Evolutionary conservation across 2,888 invertebrate species (phyloP).

Genomic region (Eristalis tenax): DNA sequence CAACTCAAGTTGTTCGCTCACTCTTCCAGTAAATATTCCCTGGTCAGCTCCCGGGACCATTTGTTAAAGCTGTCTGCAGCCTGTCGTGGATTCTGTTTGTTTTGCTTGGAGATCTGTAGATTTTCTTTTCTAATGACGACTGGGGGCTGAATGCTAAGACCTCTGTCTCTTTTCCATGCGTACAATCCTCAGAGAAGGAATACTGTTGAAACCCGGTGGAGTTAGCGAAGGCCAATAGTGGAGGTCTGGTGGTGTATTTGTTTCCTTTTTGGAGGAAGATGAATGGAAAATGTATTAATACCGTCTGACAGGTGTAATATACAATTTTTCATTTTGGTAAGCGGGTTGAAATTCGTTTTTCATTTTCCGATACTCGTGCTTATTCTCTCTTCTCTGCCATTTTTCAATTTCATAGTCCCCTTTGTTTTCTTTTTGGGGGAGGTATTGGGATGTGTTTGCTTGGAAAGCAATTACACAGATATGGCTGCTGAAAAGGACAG

Average conservation of each 20-base stretch:
- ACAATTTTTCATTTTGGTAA: constrained; percentile 66
- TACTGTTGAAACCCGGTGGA: background rate
- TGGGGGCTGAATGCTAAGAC: constrained; percentile 9
- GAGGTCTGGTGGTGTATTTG: background rate
- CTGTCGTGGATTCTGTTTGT: constrained; percentile 56
- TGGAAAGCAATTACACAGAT: constrained; percentile 66
- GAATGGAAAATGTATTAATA: constrained; percentile 72
- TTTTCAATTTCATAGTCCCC: constrained; percentile 51
- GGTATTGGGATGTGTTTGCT: constrained; percentile 32
- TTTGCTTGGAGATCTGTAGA: constrained; percentile 62
- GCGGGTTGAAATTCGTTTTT: constrained; percentile 37
- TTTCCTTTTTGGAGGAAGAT: constrained; percentile 51
- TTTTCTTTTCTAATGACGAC: constrained; percentile 45
- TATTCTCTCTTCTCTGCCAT: constrained; percentile 50
- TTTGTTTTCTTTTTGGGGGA: constrained; percentile 14
- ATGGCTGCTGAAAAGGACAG: constrained; percentile 34
- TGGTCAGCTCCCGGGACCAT: constrained; percentile 61
- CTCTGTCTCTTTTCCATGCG: constrained; percentile 34
- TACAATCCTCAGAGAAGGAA: background rate
- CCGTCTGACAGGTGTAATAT: constrained; percentile 72
- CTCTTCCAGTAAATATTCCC: constrained; percentile 43
- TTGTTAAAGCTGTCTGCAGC: constrained; percentile 61
- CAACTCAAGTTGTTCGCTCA: constrained; percentile 8
- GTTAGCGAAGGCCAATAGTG: background rate
- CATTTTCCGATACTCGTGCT: constrained; percentile 15